Evolutionary conservation across 2,113 vertebrate genomes (phyloP).

Genomic region (Pangasianodon hypophthalmus): DNA sequence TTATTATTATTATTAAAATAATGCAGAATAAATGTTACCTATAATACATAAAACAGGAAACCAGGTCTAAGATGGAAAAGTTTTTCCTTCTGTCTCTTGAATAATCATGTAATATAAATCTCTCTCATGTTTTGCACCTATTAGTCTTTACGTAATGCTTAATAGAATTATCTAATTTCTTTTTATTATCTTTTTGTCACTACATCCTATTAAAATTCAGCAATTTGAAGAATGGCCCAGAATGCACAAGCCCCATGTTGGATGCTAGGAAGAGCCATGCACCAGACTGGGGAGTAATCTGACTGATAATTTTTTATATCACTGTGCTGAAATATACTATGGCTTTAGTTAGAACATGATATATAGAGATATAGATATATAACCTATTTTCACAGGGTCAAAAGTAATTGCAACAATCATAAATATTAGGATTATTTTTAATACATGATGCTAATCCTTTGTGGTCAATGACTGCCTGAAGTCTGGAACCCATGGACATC

Average conservation of each 20-base stretch:
- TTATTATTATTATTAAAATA: not conserved
- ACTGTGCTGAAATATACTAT: slow-evolving; percentile 55
- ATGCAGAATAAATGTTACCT: not conserved
- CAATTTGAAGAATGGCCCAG: not conserved
- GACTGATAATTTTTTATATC: slow-evolving; percentile 63
- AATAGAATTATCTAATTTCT: not conserved
- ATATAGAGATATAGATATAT: no score
- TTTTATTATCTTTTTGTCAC: not conserved
- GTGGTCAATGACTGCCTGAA: no score
- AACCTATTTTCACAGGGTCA: no score
- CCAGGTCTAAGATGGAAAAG: not conserved
- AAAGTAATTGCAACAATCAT: no score
- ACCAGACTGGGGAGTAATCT: slow-evolving; percentile 64
- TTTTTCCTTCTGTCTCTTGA: not conserved
- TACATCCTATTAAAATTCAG: not conserved
- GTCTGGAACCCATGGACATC: no score
- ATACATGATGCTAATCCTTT: no score
- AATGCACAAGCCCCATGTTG: not conserved
- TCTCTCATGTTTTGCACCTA: not conserved
- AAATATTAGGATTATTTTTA: no score
- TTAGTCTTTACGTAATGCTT: not conserved
- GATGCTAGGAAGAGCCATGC: slow-evolving; percentile 42
- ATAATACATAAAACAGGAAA: not conserved
- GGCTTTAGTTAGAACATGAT: slow-evolving; percentile 47
- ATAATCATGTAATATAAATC: not conserved